phyloP scores from a whole-genome alignment of 2,888 invertebrate genomes.

The Tridacna crocea region DNA sequence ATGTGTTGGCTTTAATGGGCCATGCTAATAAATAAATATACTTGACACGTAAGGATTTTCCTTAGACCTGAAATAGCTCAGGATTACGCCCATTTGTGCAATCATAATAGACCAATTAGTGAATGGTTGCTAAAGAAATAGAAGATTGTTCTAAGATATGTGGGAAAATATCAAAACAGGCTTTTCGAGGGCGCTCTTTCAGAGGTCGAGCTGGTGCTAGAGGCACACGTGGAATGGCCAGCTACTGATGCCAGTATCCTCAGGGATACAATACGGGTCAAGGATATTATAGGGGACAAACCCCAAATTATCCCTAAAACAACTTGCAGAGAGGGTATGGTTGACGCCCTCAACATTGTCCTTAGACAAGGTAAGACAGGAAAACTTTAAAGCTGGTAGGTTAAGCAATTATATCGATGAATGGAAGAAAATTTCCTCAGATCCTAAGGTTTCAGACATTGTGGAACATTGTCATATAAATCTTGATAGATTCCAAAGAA shows the following conservation, averaged over 20 bases:
- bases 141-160: no score
- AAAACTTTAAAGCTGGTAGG: conserved; percentile 7
- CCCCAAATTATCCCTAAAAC: no score
- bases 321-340: neutral
- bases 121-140: conserved; percentile 26
- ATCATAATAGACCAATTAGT: neutral
- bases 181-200: no score
- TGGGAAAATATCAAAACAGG: no score
- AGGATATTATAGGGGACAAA: no score
- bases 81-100: neutral
- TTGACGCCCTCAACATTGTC: neutral
- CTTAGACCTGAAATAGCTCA: conserved; percentile 3
- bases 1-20: conserved; percentile 9
- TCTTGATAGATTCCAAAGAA: no score
- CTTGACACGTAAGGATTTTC: neutral
- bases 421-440: conserved; percentile 7
- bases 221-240: no score
- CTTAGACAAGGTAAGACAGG: conserved; percentile 3
- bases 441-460: conserved; percentile 16
- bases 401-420: neutral
- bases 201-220: no score
- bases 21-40: conserved; percentile 22
- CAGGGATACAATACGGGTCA: neutral
- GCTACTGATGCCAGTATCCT: conserved; percentile 1
- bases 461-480: conserved; percentile 23